Conservation (phyloP, 2,113 vertebrate genomes). For the Centropus unirufus region DNA sequence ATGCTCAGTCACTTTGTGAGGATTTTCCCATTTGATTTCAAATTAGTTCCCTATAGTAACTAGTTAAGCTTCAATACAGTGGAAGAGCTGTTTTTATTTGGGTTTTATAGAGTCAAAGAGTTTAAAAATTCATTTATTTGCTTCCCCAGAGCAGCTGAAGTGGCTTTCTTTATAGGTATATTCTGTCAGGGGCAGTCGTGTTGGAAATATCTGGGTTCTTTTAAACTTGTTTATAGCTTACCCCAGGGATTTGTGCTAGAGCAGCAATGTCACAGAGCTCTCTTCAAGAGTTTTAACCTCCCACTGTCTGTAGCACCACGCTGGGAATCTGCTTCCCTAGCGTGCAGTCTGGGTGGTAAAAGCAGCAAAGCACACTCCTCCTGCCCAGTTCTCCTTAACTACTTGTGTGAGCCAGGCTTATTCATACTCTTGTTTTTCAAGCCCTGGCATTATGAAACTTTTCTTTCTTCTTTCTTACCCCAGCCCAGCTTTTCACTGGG, state of each 20-base stretch:
- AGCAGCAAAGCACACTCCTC: not conserved
- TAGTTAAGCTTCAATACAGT: not conserved
- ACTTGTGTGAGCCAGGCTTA: not conserved
- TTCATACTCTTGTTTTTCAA: not conserved
- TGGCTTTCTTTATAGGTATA: not conserved
- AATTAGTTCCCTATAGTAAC: not conserved
- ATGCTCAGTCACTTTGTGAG: not conserved
- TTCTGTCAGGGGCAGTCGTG: not conserved
- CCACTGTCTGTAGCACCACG: not conserved
- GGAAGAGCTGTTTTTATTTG: constrained; percentile 6
- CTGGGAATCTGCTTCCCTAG: not conserved
- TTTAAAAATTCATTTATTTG: not conserved
- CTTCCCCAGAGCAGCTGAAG: not conserved
- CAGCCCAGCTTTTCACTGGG: not conserved
- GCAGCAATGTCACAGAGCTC: not conserved
- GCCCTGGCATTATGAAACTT: not conserved
- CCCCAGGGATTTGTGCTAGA: not conserved
- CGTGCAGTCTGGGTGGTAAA: not conserved
- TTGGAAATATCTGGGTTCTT: not conserved
- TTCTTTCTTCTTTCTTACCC: not conserved
- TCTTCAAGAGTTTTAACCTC: not conserved
- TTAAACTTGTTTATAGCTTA: not conserved
- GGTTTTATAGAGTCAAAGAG: not conserved
- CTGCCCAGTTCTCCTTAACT: not conserved
- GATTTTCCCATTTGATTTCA: not conserved